Percentiles rank a stretch among this genome's conserved stretches.
Conservation (phyloP, 2,888 invertebrate species). For the Gortyna flavago region DNA sequence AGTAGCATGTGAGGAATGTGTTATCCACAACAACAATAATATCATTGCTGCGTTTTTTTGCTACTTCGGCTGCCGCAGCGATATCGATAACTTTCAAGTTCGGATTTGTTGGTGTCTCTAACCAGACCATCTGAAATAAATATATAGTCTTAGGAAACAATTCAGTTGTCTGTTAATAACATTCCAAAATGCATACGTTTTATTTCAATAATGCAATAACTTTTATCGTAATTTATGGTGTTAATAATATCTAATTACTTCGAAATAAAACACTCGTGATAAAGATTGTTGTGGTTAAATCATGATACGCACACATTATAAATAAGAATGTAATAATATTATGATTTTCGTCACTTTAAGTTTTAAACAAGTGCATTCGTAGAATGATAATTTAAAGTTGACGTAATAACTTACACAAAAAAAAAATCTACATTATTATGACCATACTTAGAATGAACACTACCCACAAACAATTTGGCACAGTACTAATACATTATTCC, state of each 20-base stretch:
- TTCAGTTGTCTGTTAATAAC: constrained; percentile 7
- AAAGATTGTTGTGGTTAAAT: constrained; percentile 88
- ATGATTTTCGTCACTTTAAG: constrained; percentile 61
- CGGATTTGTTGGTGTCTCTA: constrained; percentile 99
- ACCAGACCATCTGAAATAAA: constrained; percentile 94
- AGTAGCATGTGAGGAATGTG: constrained; percentile 94
- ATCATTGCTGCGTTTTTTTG: constrained; percentile 77
- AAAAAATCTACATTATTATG: neutral
- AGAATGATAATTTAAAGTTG: constrained; percentile 40
- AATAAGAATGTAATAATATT: constrained; percentile 59
- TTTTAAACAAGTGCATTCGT: constrained; percentile 37
- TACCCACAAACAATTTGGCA: neutral
- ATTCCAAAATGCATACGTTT: constrained; percentile 11
- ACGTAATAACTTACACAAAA: neutral
- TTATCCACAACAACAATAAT: constrained; percentile 64
- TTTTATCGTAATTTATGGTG: constrained; percentile 39
- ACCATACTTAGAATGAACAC: neutral
- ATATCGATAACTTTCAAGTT: constrained; percentile 97
- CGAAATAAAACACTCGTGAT: constrained; percentile 62
- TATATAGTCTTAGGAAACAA: neutral
- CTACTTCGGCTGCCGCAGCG: constrained; percentile 90
- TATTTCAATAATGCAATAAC: constrained; percentile 51
- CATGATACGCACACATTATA: constrained; percentile 31
- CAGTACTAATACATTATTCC: neutral
- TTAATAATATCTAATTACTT: constrained; percentile 58